Evolutionary conservation across 2,797 vertebrate species (phyloP), one percentile per base, ranked within the genome.

Genomic region (Vireo griseus): DNA sequence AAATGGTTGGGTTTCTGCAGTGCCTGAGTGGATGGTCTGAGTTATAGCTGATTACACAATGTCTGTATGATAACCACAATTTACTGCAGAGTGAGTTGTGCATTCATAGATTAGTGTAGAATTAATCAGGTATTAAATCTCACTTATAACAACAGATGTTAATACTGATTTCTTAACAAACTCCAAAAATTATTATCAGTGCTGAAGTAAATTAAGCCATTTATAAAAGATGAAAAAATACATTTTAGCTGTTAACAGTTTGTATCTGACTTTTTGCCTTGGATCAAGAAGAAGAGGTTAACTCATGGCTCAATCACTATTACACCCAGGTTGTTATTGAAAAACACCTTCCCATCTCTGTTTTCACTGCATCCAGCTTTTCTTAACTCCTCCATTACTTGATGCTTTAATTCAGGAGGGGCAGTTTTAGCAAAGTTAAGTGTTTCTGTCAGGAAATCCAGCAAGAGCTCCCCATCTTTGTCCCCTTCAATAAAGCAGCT

Each of bases 371-470:
- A 99, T 84, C 97, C 98, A 19, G 98, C 98, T 45, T 98, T 98
- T 51, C 97, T 98, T 6, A 99, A 97, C 20, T 99, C 96, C 86
- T 98, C 96, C 66, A 98, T 39, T 54, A 99, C 91, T 31, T 98
- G 98, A 8, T 31, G 92, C 94, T 97, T 99, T 31, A 99, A 97
- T 81, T 98, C 98, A 21, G 98, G 96, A 19, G 99, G 96, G 44
- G 98, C 99, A 8, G 95, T 98, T 88, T 97, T 97, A 77, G 94
- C 98, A 95, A 99, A 99, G 40, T 99, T 90, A 39, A 78, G 78
- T 26, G 98, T 98, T 97, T 99, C 98, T 2, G 99, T 99, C 94
- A 99, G 98, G 95, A 99, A 99, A 95, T 99, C 99, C 76, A 99
- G 97, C 94, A 99, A 95, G 54, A 99, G 95, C 67, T 99, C 99